Evolutionary conservation across 1,140 invertebrate genomes (phyloP).

Genomic region (Drosophila aff.): DNA sequence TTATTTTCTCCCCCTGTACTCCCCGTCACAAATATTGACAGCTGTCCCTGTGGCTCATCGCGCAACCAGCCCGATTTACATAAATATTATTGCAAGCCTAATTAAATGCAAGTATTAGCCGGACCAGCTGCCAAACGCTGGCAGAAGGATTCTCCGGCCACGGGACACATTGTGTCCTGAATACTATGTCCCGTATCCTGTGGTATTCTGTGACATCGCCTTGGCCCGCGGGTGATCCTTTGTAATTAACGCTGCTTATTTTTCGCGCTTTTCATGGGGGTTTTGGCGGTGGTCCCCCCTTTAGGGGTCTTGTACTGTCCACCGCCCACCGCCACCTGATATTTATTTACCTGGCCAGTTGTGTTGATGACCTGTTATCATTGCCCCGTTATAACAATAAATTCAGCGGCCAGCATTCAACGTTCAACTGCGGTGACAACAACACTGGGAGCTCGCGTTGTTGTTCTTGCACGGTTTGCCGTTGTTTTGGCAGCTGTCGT

Average conservation of each 20-base stretch:
- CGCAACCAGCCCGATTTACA: conserved; percentile 76
- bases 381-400: conserved; percentile 81
- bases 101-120: conserved; percentile 83
- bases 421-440: conserved; percentile 52
- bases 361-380: conserved; percentile 82
- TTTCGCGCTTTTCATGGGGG: conserved; percentile 43
- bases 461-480: conserved; percentile 74
- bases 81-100: conserved; percentile 84
- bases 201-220: conserved; percentile 26
- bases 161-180: conserved; percentile 24
- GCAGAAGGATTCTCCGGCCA: conserved; percentile 16
- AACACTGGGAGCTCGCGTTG: conserved; percentile 49
- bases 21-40: conserved; percentile 65
- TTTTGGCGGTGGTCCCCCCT: not conserved
- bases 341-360: conserved; percentile 81
- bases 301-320: not conserved
- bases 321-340: conserved; percentile 17
- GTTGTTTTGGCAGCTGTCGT: conserved; percentile 81
- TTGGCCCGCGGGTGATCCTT: conserved; percentile 56
- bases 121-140: conserved; percentile 43
- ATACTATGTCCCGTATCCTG: not conserved
- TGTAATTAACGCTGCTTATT: conserved; percentile 78
- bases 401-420: conserved; percentile 54
- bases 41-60: conserved; percentile 58
- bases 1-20: not conserved